A percentile compares a stretch with the other conserved stretches of the same genome.
phyloP scores from a whole-genome alignment of 2,797 vertebrate genomes.

The Florisuga fusca region DNA sequence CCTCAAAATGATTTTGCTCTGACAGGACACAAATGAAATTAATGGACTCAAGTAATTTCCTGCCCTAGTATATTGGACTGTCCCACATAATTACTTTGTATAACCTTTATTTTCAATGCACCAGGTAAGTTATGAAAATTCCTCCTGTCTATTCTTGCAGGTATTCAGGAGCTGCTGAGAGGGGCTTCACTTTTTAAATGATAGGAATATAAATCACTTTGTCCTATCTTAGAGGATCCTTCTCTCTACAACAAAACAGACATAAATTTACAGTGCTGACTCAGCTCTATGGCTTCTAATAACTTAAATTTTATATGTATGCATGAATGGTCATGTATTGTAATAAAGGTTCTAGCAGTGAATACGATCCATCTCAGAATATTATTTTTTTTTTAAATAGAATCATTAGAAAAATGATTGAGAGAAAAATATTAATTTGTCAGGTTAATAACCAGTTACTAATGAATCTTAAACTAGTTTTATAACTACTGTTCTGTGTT shows the following conservation, averaged over 20 bases:
- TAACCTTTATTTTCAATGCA: slow-evolving; percentile 40
- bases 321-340: not conserved
- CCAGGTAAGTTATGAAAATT: not conserved
- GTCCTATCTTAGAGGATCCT: not conserved
- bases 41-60: slow-evolving; percentile 12
- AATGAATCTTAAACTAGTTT: not conserved
- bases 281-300: not conserved
- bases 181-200: not conserved
- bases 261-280: slow-evolving; percentile 14
- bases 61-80: not conserved
- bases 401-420: no score
- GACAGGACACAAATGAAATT: slow-evolving; percentile 16
- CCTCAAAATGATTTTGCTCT: not conserved
- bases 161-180: not conserved
- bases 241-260: not conserved
- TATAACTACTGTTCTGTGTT: not conserved
- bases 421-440: not conserved
- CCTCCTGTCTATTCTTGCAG: not conserved
- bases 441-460: not conserved
- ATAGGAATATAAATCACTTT: not conserved
- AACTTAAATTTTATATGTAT: not conserved
- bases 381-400: not conserved
- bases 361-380: not conserved
- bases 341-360: not conserved
- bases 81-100: slow-evolving; percentile 5